Base-by-base conservation (phyloP, 2,113 vertebrate genomes). In the Pomatorhinus ruficollis region DNA sequence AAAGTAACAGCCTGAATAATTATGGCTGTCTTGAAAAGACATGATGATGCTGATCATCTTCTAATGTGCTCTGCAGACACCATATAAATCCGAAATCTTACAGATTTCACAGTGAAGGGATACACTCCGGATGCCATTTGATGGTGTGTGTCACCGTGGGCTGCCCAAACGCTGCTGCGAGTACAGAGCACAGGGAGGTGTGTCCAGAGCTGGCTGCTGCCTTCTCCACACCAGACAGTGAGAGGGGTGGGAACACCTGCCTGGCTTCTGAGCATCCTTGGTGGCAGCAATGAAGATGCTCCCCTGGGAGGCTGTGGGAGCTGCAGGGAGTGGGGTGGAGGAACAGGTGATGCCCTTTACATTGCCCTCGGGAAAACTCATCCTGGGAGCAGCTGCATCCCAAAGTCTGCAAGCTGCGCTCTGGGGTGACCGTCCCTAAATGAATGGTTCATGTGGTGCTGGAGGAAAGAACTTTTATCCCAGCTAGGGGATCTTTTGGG, bases 21-120 rank as follows among this genome's bases (percentile, higher is more conserved):
- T 89, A 75, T 84, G 61, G 37, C 88, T 77, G 79, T 95, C 92
- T 90, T 5, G 5, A 89, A 78, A 91, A 93, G 94, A 72, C 52
- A 70, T 20, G 12, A 72, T 77, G 78, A 56, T 16, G 45, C 54
- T 59, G 83, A 77, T 87, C 74, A 57, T 96, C 81, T 90, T 92
- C 82, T 92, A 81, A 97, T 88, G 78, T 94, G 78, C 84, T 92
- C 87, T 89, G 77, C 95, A 96, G 87, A 90, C 85, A 79, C 85
- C 59, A 20, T 89, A 87, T 83, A 95, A 95, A 94, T 90, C 47
- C n/a, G 47, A 2, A 92, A 68, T 78, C 86, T 89, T 89, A 66
- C 63, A 78, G 91, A 71, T 96, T 91, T 91, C 87, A 83, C 90
- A 61, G 85, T 25, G 63, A 71, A 60, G 50, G 3, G 68, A 44